Evolutionary conservation across 2,113 vertebrate genomes (phyloP).

Genomic region (Candoia aspera): DNA sequence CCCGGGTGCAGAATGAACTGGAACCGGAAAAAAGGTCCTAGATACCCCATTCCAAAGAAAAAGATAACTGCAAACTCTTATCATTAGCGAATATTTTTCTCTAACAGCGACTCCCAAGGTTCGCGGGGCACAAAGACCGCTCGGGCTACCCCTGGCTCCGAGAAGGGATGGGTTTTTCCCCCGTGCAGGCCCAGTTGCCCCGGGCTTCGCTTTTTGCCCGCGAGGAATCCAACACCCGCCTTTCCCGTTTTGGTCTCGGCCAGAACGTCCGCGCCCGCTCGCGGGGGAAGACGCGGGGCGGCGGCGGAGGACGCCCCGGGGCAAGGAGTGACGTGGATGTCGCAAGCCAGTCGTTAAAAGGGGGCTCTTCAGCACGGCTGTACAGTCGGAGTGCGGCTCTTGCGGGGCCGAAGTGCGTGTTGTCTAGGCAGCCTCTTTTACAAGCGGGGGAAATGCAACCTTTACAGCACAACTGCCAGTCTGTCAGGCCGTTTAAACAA

Average conservation of each 20-base stretch:
- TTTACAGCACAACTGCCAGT: slow-evolving; percentile 54
- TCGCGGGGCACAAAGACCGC: neutral
- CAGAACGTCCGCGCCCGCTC: neutral
- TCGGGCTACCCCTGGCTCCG: neutral
- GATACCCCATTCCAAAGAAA: neutral
- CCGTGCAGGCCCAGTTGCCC: too few relatives aligned
- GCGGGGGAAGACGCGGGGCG: neutral
- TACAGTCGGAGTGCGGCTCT: neutral
- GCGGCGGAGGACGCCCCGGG: neutral
- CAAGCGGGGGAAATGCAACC: slow-evolving; percentile 71
- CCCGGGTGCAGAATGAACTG: neutral
- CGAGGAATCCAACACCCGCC: neutral
- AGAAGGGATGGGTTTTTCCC: neutral
- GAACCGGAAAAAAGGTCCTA: neutral
- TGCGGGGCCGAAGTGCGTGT: neutral
- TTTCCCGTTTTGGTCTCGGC: neutral
- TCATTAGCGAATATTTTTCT: neutral
- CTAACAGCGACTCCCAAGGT: neutral
- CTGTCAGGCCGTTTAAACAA: slow-evolving; percentile 81
- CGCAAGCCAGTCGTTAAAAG: slow-evolving; percentile 22
- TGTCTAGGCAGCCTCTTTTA: neutral
- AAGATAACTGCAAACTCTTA: neutral
- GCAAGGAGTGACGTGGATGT: neutral
- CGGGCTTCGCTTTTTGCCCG: neutral
- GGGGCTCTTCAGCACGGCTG: neutral